Percentiles rank a stretch among this genome's conserved stretches.
Conservation (phyloP, 2,113 vertebrate species). For the Diglossa brunneiventris region DNA sequence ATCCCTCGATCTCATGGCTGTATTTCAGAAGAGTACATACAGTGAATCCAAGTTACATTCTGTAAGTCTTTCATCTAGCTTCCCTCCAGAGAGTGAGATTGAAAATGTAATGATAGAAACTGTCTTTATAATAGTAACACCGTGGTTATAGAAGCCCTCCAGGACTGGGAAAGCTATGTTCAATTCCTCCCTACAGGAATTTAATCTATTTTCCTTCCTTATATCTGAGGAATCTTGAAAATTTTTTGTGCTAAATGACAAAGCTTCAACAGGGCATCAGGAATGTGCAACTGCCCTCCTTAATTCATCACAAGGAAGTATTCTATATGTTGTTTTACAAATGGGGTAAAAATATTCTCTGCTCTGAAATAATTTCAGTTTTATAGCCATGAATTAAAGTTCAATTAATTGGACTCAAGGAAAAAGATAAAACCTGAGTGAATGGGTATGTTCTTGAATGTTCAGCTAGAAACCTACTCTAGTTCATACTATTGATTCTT, state of each 20-base stretch:
- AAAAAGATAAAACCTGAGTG: neutral
- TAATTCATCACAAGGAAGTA: neutral
- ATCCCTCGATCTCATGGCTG: neutral
- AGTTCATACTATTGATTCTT: neutral
- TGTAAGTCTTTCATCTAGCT: conserved; percentile 38
- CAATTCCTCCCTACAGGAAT: conserved; percentile 13
- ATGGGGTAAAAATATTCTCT: neutral
- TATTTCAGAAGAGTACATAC: neutral
- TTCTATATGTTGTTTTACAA: fast-evolving
- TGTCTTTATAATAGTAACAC: conserved; percentile 31
- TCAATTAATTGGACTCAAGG: neutral
- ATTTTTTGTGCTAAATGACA: neutral
- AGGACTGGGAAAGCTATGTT: conserved; percentile 3
- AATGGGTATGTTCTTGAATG: neutral
- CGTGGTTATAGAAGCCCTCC: neutral
- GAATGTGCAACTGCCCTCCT: neutral
- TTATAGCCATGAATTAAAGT: neutral
- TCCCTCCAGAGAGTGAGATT: conserved; percentile 44
- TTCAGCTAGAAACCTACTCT: neutral
- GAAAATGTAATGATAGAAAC: conserved; percentile 42
- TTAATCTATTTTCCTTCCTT: neutral
- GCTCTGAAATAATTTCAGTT: neutral
- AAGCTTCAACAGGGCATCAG: neutral
- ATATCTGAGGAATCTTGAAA: neutral
- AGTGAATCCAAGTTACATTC: neutral